A percentile compares a stretch with the other conserved stretches of the same genome.
phyloP scores from a whole-genome alignment of 2,113 vertebrate genomes.

The Lipotes vexillifer region DNA sequence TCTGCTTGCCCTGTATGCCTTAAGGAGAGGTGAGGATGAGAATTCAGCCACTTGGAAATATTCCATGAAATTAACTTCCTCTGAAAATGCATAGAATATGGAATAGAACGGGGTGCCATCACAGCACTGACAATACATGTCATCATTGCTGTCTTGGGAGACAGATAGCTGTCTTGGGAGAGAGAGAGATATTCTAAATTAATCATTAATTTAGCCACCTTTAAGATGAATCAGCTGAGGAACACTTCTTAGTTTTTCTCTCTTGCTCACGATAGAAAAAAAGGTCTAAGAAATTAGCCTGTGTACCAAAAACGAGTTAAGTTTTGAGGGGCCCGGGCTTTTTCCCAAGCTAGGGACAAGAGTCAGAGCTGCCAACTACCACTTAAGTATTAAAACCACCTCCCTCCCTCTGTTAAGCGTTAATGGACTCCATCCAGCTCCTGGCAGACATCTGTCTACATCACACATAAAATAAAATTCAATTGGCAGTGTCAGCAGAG shows the following conservation, averaged over 20 bases:
- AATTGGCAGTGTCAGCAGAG: slow-evolving; percentile 43
- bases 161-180: background rate
- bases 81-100: background rate
- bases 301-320: background rate
- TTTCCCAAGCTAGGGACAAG: background rate
- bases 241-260: background rate
- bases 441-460: slow-evolving; percentile 46
- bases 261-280: background rate
- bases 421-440: background rate
- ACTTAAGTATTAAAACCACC: background rate
- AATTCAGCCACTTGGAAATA: background rate
- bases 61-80: background rate
- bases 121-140: background rate
- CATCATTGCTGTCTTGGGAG: background rate
- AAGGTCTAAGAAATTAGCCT: background rate
- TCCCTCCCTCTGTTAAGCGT: background rate
- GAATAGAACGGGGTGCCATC: background rate
- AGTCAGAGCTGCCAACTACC: background rate
- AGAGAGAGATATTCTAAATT: background rate
- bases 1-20: background rate
- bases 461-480: slow-evolving; percentile 25
- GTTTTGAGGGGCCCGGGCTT: background rate
- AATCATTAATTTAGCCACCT: background rate
- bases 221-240: background rate
- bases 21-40: background rate